Conservation (phyloP, 2,113 vertebrate genomes). For the Noctilio leporinus region DNA sequence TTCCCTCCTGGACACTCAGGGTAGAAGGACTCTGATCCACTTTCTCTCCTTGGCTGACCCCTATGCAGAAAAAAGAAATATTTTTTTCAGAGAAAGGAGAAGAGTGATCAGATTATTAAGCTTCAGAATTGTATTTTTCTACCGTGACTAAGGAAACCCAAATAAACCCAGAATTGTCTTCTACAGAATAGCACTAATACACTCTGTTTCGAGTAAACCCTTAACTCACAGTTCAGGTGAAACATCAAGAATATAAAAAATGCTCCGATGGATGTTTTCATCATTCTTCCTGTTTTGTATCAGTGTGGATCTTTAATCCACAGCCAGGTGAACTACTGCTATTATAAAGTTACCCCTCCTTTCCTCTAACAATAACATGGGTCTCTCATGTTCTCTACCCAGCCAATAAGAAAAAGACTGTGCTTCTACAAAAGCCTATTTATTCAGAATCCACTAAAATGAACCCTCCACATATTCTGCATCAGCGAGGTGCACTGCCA, state of each 20-base stretch:
- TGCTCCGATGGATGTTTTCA: not conserved
- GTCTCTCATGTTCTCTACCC: not conserved
- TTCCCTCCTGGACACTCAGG: no score
- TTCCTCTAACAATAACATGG: not conserved
- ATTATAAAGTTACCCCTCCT: accelerated
- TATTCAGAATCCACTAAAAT: not conserved
- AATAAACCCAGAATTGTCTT: not conserved
- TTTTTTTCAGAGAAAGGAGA: not conserved
- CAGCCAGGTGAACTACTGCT: not conserved
- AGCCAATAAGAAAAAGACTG: not conserved
- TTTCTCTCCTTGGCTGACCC: not conserved
- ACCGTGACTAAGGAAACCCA: not conserved
- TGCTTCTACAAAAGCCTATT: not conserved
- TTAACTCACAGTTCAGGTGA: slow-evolving; percentile 7
- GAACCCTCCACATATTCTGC: not conserved
- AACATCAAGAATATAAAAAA: not conserved
- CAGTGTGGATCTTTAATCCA: no score
- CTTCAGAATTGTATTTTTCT: not conserved
- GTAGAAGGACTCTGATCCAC: no score
- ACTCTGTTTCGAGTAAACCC: not conserved
- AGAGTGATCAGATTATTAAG: accelerated
- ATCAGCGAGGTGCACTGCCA: not conserved
- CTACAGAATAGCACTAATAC: not conserved
- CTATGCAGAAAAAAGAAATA: not conserved
- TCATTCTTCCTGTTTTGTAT: not conserved